A percentile compares a stretch with the other conserved stretches of the same genome.
These are phyloP conservation scores for Drosophila niveifrons DNA, from an alignment of 2,888 invertebrate genomes.

Conservation along the genomic window DNA sequence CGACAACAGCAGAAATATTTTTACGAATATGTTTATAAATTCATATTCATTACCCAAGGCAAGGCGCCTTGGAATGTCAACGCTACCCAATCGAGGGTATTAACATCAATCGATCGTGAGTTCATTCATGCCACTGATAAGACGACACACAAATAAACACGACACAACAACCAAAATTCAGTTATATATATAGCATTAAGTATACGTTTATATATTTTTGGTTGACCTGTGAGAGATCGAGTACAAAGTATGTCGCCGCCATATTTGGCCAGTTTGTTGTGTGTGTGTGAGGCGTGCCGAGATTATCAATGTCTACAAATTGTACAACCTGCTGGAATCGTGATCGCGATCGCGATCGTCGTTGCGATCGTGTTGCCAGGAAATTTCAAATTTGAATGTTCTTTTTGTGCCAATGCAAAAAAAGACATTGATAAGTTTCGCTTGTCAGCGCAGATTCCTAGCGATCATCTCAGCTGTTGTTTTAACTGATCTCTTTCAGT, in stretches of 20 bases:
- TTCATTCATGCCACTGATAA: constrained; percentile 78
- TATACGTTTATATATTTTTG: constrained; percentile 24
- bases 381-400: constrained; percentile 6
- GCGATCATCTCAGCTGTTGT: neutral
- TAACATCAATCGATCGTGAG: constrained; percentile 73
- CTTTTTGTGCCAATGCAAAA: neutral
- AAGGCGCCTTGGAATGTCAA: constrained; percentile 68
- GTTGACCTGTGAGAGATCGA: constrained; percentile 28
- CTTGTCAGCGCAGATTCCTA: neutral
- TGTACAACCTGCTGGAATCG: constrained; percentile 15
- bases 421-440: neutral
- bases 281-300: constrained; percentile 19
- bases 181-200: constrained; percentile 10
- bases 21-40: neutral
- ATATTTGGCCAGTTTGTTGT: constrained; percentile 36
- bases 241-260: constrained; percentile 33
- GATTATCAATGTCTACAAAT: constrained; percentile 41
- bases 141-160: constrained; percentile 27
- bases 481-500: constrained; percentile 24
- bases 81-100: constrained; percentile 67
- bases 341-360: constrained; percentile 28
- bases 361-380: neutral
- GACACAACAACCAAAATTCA: neutral
- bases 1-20: neutral
- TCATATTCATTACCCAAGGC: constrained; percentile 22